Base-by-base conservation (phyloP, 2,888 invertebrate genomes). In the Sphaeridia pumilis region DNA sequence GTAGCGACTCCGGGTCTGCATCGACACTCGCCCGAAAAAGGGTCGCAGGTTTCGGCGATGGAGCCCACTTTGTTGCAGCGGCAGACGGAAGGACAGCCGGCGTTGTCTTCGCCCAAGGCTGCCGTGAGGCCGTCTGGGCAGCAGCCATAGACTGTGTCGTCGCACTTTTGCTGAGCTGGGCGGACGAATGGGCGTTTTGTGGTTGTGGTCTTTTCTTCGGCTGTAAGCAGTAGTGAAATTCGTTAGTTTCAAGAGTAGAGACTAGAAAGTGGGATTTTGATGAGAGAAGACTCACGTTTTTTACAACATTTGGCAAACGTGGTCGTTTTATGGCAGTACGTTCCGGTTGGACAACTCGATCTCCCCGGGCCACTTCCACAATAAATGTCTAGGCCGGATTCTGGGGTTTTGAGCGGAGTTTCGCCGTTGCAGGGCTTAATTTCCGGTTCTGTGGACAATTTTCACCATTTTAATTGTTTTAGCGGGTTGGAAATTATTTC, bases 1-100 rank as follows among this genome's bases (percentile, higher is more conserved):
- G 90, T 90, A 0, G 87, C 88, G 0, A 92, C 90, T 0, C 90
- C 90, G 0, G 87, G 85, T 61, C 83, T 79, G 69, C 92, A 92
- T 14, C 76, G 75, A 69, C 92, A 93, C 70, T 86, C 84, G 26
- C 82, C 82, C 4, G 76, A 79, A 57, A 79, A 79, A 59, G 81
- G 79, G 68, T 87, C 83, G 69, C 92, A 92, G 53, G 79, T 81
- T 61, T 82, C 82, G 0, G 80, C 78, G 3, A 54, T 47, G 1
- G 64, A 59, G 24, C 63, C 86, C 43, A 88, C 76, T 59, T 82
- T 77, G 69, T 89, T 87, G 70, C 92, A 92, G 44, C 82, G 80
- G 69, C 90, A 92, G 49, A 78, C 74, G 4, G 83, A 80, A 0
- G 86, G 85, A 68, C 89, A 90, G 1, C 88, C 89, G 51, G 82